Percentiles rank a stretch among this genome's conserved stretches.
Evolutionary conservation across 2,797 vertebrate species (phyloP).

Genomic region (Argentina silus): DNA sequence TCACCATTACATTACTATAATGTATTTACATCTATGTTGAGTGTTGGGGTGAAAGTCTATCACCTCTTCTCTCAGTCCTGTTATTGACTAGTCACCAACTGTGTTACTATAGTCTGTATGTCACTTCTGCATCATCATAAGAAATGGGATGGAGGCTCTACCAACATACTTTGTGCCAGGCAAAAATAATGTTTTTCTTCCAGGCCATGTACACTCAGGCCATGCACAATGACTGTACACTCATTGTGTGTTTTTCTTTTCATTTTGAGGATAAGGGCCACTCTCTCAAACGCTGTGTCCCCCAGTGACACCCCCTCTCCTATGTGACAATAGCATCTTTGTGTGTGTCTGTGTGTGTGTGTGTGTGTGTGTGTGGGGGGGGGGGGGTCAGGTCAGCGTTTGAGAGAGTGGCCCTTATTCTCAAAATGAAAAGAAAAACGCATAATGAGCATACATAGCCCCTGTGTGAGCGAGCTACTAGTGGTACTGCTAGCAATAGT

Average conservation of each 20-base stretch:
- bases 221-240: too few species aligned
- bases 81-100: too few species aligned
- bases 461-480: too few species aligned
- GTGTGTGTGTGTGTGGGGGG: constrained; percentile 1
- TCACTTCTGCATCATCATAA: neutral
- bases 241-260: constrained; percentile 44
- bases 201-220: constrained; percentile 22
- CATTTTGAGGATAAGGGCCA: constrained; percentile 49
- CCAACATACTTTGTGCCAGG: neutral
- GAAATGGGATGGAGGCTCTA: neutral
- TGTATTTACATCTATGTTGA: too few species aligned
- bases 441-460: constrained; percentile 36
- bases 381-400: constrained; percentile 4
- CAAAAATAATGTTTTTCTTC: constrained; percentile 25
- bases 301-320: constrained; percentile 39
- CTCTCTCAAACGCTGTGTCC: constrained; percentile 29
- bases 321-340: constrained; percentile 53
- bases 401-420: constrained; percentile 50
- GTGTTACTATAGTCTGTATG: too few species aligned
- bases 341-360: constrained; percentile 34
- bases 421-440: constrained; percentile 39
- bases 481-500: too few species aligned
- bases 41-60: too few species aligned
- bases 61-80: too few species aligned
- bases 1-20: neutral